Evolutionary conservation across 2,888 invertebrate genomes (phyloP), one percentile per base, ranked within the genome.

Genomic region (Liopterus haemorrhoidalis): DNA sequence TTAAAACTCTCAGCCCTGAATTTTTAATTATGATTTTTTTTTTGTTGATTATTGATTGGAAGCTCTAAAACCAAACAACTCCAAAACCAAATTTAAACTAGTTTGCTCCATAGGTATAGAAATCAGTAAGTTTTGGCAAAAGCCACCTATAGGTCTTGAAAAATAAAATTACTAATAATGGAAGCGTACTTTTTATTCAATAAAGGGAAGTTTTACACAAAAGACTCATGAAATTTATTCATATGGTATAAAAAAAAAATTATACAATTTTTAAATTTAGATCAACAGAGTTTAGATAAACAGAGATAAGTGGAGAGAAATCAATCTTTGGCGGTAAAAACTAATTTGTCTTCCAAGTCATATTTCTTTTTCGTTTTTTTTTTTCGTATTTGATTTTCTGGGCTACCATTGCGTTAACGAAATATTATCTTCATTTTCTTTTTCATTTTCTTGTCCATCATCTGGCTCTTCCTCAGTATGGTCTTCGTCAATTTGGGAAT

Each of bases 261-360:
- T 16, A 45, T 32, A 31, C 40, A 45, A 21, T 40, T 45, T 40
- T 22, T 45, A 45, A 12, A 39, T 45, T 45, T 40, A 2, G 32
- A 19, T 32, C 31, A 32, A 32, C 32, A 41, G 3, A 32, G 32
- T n/a, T n/a, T n/a, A n/a, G n/a, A n/a, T n/a, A n/a, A n/a, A n/a
- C n/a, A n/a, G n/a, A n/a, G n/a, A n/a, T n/a, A n/a, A n/a, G n/a
- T n/a, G n/a, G n/a, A 33, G 33, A 5, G 18, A 33, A 33, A 33
- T 3, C 33, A 33, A 33, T 16, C 18, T 33, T 33, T 33, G 3
- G 3, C 4, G 16, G 33, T 22, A 33, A 33, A 33, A 33, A 33
- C 33, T 5, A 9, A 33, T 9, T 33, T 33, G 15, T 14, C 33
- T 33, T 4, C 33, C 2, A 33, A 33, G 16, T 33, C 16, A 27